Conservation (phyloP, 2,113 vertebrate species). For the Phaethornis superciliosus region DNA sequence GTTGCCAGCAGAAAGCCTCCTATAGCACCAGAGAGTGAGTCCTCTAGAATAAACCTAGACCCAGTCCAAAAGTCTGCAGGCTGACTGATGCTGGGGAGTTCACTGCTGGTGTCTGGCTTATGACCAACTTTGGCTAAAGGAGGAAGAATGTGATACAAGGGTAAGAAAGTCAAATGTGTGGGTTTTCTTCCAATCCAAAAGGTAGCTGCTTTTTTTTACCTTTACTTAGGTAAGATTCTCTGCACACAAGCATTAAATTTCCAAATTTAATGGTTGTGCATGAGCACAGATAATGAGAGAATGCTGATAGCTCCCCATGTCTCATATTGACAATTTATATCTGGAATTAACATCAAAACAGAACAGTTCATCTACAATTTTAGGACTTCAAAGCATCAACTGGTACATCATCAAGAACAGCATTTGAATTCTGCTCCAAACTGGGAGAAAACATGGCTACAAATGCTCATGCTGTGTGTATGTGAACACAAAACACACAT, state of each 20-base stretch:
- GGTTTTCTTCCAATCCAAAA: slow-evolving; percentile 31
- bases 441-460: background rate
- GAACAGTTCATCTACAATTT: background rate
- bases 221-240: background rate
- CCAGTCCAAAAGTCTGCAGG: background rate
- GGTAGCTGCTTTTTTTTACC: slow-evolving; percentile 52
- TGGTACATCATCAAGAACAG: background rate
- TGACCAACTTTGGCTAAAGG: background rate
- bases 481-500: background rate
- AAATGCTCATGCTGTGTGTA: background rate
- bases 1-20: background rate
- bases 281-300: slow-evolving; percentile 64
- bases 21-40: background rate
- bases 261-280: slow-evolving; percentile 29
- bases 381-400: background rate
- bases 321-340: background rate
- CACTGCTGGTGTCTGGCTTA: background rate
- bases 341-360: background rate
- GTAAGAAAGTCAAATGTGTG: background rate
- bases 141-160: background rate
- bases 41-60: background rate
- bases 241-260: slow-evolving; percentile 31
- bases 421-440: background rate
- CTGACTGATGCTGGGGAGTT: background rate
- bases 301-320: slow-evolving; percentile 55